A percentile compares a stretch with the other conserved stretches of the same genome.
phyloP scores from a whole-genome alignment of 1,140 invertebrate species.

The Metopolophium dirhodum region DNA sequence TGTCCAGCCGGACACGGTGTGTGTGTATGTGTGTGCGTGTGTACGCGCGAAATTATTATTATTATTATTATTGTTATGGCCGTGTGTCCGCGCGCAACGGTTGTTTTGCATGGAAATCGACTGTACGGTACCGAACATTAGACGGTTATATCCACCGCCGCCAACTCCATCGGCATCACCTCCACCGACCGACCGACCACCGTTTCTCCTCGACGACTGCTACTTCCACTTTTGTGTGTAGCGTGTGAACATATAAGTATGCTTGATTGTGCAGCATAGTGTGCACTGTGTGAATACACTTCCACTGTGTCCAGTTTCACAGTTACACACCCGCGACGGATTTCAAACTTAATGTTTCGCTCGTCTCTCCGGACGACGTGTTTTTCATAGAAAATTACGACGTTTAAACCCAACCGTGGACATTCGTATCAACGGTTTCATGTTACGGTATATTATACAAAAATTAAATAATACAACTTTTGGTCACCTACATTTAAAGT shows the following conservation, averaged over 20 bases:
- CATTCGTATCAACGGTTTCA: neutral
- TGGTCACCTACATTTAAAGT: neutral
- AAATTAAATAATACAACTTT: neutral
- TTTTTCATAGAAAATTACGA: neutral
- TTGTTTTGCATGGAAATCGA: constrained; percentile 48
- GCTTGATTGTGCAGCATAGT: neutral
- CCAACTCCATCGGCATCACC: neutral
- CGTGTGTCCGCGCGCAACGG: neutral
- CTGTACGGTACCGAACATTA: constrained; percentile 5
- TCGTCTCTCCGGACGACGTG: neutral
- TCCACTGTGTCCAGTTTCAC: neutral
- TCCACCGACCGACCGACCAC: neutral
- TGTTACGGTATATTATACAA: neutral
- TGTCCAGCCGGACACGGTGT: constrained; percentile 13
- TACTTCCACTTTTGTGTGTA: too few relatives aligned
- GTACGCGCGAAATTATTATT: constrained; percentile 31
- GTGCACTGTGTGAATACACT: neutral
- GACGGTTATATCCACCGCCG: neutral
- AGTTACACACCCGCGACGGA: neutral
- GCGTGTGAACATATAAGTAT: neutral
- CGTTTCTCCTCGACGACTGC: neutral
- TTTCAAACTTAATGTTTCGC: neutral
- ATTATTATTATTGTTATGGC: neutral
- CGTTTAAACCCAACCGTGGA: neutral
- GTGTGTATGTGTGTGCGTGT: neutral